Evolutionary conservation across 2,797 vertebrate species (phyloP).

Genomic region (Corythornis leucogaster): DNA sequence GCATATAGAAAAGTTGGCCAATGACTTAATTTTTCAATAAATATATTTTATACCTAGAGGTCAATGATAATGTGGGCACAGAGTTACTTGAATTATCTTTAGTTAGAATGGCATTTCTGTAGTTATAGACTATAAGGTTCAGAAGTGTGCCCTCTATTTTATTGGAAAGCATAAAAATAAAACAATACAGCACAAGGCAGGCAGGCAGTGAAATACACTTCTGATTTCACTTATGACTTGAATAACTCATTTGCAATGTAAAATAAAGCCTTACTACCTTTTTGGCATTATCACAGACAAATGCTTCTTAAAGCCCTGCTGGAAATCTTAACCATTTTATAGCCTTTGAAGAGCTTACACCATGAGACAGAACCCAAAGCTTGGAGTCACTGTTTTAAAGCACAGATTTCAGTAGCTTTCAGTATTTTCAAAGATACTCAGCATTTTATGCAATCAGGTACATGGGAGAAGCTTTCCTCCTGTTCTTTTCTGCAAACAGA

Average conservation of each 20-base stretch:
- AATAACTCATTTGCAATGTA: slow-evolving; percentile 74
- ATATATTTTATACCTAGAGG: neutral
- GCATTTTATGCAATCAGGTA: neutral
- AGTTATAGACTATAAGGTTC: slow-evolving; percentile 64
- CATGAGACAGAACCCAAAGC: neutral
- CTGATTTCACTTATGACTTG: slow-evolving; percentile 73
- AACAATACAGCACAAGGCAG: slow-evolving; percentile 53
- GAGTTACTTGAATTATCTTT: slow-evolving; percentile 67
- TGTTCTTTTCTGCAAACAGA: neutral
- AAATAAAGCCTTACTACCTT: slow-evolving; percentile 61
- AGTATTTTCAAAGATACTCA: neutral
- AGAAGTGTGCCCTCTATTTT: slow-evolving; percentile 73
- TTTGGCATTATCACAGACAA: slow-evolving; percentile 44
- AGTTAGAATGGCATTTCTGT: slow-evolving; percentile 57
- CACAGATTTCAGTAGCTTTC: neutral
- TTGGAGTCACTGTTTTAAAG: neutral
- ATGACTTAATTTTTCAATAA: neutral
- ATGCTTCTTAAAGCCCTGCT: neutral
- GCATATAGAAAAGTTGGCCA: neutral
- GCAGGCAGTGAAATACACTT: slow-evolving; percentile 72
- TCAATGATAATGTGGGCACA: slow-evolving; percentile 6
- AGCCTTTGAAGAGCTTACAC: neutral
- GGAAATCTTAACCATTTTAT: slow-evolving; percentile 15
- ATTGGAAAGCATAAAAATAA: slow-evolving; percentile 74
- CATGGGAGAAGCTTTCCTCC: neutral